Base-by-base conservation (phyloP, 1,140 invertebrate species). In the Drosophila varians region DNA sequence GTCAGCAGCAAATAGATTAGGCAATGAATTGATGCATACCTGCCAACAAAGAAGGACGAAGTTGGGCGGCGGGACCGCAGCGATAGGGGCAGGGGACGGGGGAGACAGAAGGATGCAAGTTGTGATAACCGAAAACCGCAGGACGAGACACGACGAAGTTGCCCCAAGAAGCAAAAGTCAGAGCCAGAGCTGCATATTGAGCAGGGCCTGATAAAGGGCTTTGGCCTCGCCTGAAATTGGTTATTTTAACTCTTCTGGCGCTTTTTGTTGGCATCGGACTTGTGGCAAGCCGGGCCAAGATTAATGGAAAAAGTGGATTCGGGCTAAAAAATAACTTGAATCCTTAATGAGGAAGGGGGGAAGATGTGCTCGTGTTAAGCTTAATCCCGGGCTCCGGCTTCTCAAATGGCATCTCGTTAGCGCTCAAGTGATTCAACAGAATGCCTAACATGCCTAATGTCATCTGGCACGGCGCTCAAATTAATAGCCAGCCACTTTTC, bases 381-480 rank as follows among this genome's bases (percentile, higher is more conserved):
- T 62, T 72, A 73, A 71, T 56, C 60, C 46, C 19, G 7, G 36
- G 21, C 48, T 28, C 60, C 34, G 77, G 74, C 79, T 83, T 86
- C 78, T 86, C 80, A 86, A 83, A 83, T 83, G 80, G 65, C 80
- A 75, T 74, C 79, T 83, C 79, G 80, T 83, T 83, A 83, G 80
- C 58, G 80, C 76, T 86, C 65, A 83, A 83, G 80, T 83, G 79
- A 83, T 83, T 83, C 79, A 83, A 83, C 79, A 83, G 79, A 83
- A 83, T 83, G 80, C 79, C 84, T 75, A 83, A 83, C 79, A 83
- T 83, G 80, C 80, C 79, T 83, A 86, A 80, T 87, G 80, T 87
- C 80, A 80, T 87, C 84, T 86, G 82, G 70, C 82, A 48, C 72
- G 86, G 72, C 82, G 51, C 69, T 80, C 73, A 80, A 87, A 86